Conservation (phyloP, 2,113 vertebrate species). For the Malurus elegans region DNA sequence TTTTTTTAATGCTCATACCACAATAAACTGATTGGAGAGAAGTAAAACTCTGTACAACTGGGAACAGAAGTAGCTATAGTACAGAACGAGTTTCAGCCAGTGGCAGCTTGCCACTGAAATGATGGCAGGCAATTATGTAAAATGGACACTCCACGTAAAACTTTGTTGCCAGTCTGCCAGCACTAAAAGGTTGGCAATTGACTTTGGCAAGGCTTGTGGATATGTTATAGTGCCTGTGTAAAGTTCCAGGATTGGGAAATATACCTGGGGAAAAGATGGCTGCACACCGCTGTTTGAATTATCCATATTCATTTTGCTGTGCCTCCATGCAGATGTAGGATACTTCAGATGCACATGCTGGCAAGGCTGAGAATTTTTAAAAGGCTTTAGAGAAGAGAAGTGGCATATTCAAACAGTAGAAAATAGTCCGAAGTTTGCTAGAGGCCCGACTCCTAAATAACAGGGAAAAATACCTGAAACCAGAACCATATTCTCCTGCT, state of each 20-base stretch:
- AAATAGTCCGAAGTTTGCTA: neutral
- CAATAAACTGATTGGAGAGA: neutral
- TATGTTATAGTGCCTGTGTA: neutral
- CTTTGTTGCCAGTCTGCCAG: neutral
- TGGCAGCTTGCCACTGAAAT: neutral
- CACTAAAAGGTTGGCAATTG: neutral
- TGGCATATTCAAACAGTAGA: neutral
- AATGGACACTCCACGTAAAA: neutral
- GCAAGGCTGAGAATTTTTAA: neutral
- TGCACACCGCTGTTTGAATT: neutral
- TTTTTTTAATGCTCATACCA: neutral
- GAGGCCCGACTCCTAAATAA: fast-evolving
- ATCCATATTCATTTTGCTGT: neutral
- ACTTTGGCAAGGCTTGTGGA: neutral
- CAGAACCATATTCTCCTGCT: neutral
- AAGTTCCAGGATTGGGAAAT: neutral
- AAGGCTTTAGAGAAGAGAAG: neutral
- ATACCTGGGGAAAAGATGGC: neutral
- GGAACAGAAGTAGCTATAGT: neutral
- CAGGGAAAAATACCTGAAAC: neutral
- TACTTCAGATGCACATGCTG: neutral
- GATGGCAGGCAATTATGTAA: neutral
- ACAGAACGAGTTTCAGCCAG: neutral
- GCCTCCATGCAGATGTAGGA: neutral
- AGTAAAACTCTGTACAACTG: neutral